Evolutionary conservation across 2,888 invertebrate species (phyloP), one percentile per base, ranked within the genome.

Genomic region (Caenorhabditis becei): DNA sequence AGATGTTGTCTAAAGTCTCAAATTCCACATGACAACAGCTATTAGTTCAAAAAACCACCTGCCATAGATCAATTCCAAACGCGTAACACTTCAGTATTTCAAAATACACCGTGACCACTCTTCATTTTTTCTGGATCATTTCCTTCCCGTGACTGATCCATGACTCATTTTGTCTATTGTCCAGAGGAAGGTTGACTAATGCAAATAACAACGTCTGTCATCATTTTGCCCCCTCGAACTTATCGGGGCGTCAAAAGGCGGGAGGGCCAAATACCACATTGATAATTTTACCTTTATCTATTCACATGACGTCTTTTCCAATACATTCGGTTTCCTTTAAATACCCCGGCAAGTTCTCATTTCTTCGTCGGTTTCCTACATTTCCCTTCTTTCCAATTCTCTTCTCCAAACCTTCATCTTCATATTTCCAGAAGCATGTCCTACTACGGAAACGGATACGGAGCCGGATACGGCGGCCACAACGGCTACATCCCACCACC

Each of bases 381-480:
- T 32, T 14, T 23, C 32, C 11, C 18, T 54, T 37, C n/a, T 11
- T 28, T 1, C 10, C 14, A 28, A 4, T 26, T 54, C 28, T 14
- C 41, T 41, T 41, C 24, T 41, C n/a, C 4, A 16, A 35, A 32
- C 8, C 14, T 32, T 8, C 18, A 1, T 18, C 56, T n/a, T 28
- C 28, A 41, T 1, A 41, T 5, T 41, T 41, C 28, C 41, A 28
- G 16, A 41, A 41, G 5, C 49, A 71, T 71, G 71, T 71, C 71
- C 44, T 61, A 71, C 41, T 65, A 74, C 74, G 70, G 70, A 59
- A 59, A 61, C 70, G 72, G 72, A 47, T 37, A 56, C 28, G 49
- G 35, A 35, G 26, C 26, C 11, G 18, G 56, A 35, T 54, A 71
- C 44, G 51, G 59, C 20, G 67, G 24, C 53, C 54, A 69, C 24